These are phyloP conservation scores for Pseudolaguvia tuberculata DNA, from an alignment of 2,113 vertebrate genomes.

Conservation along the genomic window DNA sequence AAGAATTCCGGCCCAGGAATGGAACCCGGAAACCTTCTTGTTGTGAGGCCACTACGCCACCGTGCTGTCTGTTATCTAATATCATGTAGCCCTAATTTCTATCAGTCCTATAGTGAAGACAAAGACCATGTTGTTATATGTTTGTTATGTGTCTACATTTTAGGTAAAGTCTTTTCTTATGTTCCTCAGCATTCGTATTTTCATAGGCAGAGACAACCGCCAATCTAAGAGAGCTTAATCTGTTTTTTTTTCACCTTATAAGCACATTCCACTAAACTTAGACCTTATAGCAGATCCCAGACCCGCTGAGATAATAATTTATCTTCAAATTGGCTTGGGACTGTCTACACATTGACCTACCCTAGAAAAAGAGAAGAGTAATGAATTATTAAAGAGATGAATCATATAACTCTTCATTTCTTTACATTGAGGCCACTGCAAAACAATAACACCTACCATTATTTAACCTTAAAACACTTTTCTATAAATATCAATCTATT, in stretches of 20 bases:
- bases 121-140: too few species aligned
- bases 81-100: too few species aligned
- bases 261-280: neutral
- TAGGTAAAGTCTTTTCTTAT: too few species aligned
- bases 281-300: neutral
- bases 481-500: too few species aligned
- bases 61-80: too few species aligned
- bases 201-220: neutral
- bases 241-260: neutral
- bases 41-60: too few species aligned
- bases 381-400: neutral
- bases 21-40: too few species aligned
- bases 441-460: neutral
- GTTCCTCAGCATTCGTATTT: too few species aligned
- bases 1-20: too few species aligned
- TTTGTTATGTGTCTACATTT: too few species aligned
- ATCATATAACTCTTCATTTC: neutral
- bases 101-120: too few species aligned
- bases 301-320: neutral
- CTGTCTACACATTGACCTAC: neutral
- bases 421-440: neutral
- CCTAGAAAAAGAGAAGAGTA: neutral
- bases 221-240: neutral
- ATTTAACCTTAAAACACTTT: neutral
- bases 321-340: neutral